Base-by-base conservation (phyloP, 2,888 invertebrate genomes). In the Dioctria rufipes region DNA sequence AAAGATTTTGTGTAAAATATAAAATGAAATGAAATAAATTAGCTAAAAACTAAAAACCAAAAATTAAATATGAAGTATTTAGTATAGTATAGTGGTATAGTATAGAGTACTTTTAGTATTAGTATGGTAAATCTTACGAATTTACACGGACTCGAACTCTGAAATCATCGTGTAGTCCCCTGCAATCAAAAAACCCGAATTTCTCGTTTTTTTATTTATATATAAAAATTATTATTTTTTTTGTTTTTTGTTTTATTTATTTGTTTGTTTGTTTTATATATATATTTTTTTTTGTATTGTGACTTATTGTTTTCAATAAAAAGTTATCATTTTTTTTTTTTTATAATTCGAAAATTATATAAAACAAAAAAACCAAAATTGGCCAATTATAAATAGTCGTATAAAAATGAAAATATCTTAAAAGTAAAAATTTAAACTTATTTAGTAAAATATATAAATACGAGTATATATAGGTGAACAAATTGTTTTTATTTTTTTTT, bases 81-180 rank as follows among this genome's bases (percentile, higher is more conserved):
- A 78, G 51, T 78, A 39, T 25, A 78, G 66, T 78, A 54, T 66
- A 66, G 66, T 66, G 54, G 54, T 46, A 63, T 25, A 25, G 61
- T 78, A 63, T 61, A 78, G 66, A 66, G 66, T 78, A 79, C 25
- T 83, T 81, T 83, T 81, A 83, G 85, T 83, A 84, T 82, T 73
- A 75, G 63, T 54, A 80, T 78, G 40, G 82, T 78, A 81, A 80
- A 87, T 91, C 95, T 95, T 95, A 95, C 95, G 94, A 93, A 91
- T 93, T 94, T 90, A 94, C 92, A 93, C 94, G 93, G 92, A 94
- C 93, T 92, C 94, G 94, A 92, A 94, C 93, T 92, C 93, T 93
- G 93, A 93, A 95, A 92, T 93, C 93, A 91, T 94, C 93, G 90
- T 93, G 92, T 90, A 95, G 92, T 92, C 91, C 87, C 89, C 89